Conservation (phyloP, 2,113 vertebrate genomes). For the Phyllopteryx taeniolatus region DNA sequence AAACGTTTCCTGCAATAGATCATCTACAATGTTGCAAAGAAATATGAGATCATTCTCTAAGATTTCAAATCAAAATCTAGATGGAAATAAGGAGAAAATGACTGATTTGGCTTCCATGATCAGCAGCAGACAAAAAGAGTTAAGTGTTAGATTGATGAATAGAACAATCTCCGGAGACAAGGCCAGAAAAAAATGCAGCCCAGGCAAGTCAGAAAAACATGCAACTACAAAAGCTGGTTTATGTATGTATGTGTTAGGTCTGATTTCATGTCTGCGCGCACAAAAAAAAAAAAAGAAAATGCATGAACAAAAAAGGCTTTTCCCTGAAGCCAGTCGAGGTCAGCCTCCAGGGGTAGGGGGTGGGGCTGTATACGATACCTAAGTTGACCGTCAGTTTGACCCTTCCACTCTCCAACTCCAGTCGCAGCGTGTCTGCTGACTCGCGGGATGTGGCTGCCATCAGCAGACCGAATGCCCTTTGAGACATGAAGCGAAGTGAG, state of each 20-base stretch:
- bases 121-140: constrained; percentile 78
- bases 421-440: constrained; percentile 88
- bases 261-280: constrained; percentile 23
- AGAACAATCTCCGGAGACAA: constrained; percentile 54
- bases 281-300: constrained; percentile 16
- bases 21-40: constrained; percentile 14
- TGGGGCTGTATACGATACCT: constrained; percentile 85
- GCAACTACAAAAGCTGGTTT: constrained; percentile 66
- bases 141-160: constrained; percentile 53
- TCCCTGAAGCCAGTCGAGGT: constrained; percentile 5
- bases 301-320: constrained; percentile 63
- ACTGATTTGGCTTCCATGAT: constrained; percentile 78
- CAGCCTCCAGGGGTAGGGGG: constrained; percentile 24
- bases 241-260: constrained; percentile 49
- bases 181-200: constrained; percentile 70
- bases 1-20: constrained; percentile 22
- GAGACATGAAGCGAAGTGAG: constrained; percentile 95
- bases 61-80: constrained; percentile 21
- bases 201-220: constrained; percentile 82
- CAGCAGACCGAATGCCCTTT: constrained; percentile 89
- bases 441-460: constrained; percentile 93
- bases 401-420: constrained; percentile 91
- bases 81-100: constrained; percentile 57
- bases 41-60: neutral
- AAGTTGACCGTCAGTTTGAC: constrained; percentile 97